Evolutionary conservation across 2,113 vertebrate genomes (phyloP), one percentile per base, ranked within the genome.

Genomic region (Tragelaphus imberbis): DNA sequence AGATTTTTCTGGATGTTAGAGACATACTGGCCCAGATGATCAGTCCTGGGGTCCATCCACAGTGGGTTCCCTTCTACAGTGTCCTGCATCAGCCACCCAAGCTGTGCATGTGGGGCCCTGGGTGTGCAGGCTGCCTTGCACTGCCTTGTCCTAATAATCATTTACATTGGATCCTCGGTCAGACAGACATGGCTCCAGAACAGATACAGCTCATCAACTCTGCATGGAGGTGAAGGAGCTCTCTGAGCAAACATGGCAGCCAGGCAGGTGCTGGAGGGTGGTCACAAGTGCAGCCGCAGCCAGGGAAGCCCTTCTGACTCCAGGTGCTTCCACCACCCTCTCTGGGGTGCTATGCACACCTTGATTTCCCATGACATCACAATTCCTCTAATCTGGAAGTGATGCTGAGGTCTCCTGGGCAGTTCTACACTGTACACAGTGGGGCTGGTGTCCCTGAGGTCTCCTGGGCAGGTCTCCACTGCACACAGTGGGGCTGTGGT

Each of bases 51-150:
- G 23, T 49, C 23, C 1, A 8, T 53, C 36, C 1, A 8, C 4
- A 21, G 6, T 21, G 28, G 61, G 19, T 58, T 33, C 44, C 53
- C 56, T 56, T 49, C 23, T 12, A 25, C 4, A 25, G 56, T 11
- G 8, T 28, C 61, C 28, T 12, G 33, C 61, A 2, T 58, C 7
- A 75, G 40, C 47, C 40, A 5, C 33, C 3, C 19, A 1, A 16
- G 11, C 36, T 44, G 36, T 77, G 61, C 27, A 1, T 16, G 6
- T 7, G 3, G 6, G n/a, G 40, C 23, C 16, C 71, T 14, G 56
- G 1, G 11, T 4, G 2, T 19, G 6, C 44, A 4, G 59, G 0
- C 28, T 21, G 25, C 84, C 23, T 4, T 5, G 49, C 79, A 53
- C 7, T n/a, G 10, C 47, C n/a, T 6, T 47, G 56, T 56, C 51